Conservation (phyloP, 2,888 invertebrate genomes). For the Acanthosoma haemorrhoidale region DNA sequence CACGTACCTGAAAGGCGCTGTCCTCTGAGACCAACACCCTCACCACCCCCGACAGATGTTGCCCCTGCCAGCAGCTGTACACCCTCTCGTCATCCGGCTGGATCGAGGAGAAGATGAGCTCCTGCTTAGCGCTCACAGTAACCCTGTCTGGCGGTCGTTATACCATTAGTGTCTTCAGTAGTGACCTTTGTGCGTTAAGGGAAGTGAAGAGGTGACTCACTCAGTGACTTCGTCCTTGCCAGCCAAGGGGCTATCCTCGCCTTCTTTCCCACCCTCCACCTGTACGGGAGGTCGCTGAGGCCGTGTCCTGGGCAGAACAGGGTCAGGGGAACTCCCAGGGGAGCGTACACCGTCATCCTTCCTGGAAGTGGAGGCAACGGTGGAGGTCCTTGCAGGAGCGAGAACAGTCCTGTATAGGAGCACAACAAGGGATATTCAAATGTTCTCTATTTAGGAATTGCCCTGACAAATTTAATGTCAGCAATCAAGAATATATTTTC, state of each 20-base stretch:
- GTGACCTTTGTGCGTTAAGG: too few species aligned
- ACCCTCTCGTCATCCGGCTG: conserved; percentile 7
- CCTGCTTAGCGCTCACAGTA: background rate
- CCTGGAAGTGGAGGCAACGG: conserved; percentile 48
- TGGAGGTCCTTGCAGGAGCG: conserved; percentile 51
- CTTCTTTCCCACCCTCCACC: conserved; percentile 24
- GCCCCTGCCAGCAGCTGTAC: conserved; percentile 61
- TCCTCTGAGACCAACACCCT: conserved; percentile 47
- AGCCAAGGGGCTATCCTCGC: conserved; percentile 2
- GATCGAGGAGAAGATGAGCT: background rate
- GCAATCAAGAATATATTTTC: too few species aligned
- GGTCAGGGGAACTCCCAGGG: background rate
- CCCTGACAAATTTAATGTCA: too few species aligned
- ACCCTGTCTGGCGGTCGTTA: too few species aligned
- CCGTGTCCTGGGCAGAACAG: conserved; percentile 28
- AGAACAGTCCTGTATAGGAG: conserved; percentile 50
- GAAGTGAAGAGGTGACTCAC: too few species aligned
- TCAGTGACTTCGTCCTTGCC: background rate
- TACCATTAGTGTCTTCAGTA: too few species aligned
- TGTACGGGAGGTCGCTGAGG: conserved; percentile 12
- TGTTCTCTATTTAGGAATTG: too few species aligned
- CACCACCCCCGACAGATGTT: conserved; percentile 56
- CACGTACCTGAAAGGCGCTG: background rate
- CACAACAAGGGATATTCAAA: too few species aligned
- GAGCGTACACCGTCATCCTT: conserved; percentile 46